Evolutionary conservation across 2,888 invertebrate species (phyloP), one percentile per base, ranked within the genome.

Genomic region (Cyrtodaria siliqua): DNA sequence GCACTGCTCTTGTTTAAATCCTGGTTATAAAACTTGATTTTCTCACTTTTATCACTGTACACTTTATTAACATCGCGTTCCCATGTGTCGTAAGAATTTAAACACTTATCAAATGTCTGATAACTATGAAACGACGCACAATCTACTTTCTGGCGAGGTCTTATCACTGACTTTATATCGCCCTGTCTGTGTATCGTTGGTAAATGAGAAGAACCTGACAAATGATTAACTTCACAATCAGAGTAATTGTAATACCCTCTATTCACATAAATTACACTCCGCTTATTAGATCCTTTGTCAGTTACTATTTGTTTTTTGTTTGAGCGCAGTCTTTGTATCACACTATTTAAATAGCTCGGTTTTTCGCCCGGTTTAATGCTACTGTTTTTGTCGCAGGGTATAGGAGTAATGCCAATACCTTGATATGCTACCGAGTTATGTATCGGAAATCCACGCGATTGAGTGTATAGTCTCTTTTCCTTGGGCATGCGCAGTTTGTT

Each of bases 401-500:
- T 42, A 63, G 53, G 42, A 53, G 42, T 16, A 26, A 20, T 63
- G 63, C 63, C 63, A 63, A 53, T 63, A 42, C 24, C 12, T 33
- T 12, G 33, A 33, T 33, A 33, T 12, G 24, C 29, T 53, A 26
- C 26, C 40, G 63, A 18, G 53, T 16, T 63, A 20, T 16, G 44
- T 44, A 70, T 70, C 40, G 69, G 69, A 62, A 62, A 62, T 62
- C 33, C 33, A 20, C 49, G 62, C 6, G 49, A 42, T 62, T 49
- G 56, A n/a, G 47, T 47, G 40, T 60, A 44, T 18, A 44, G 27
- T 49, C 53, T 38, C n/a, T 44, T 9, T 29, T 44, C 59, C 26
- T 24, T 55, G 42, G 64, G 23, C 63, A 60, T 63, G 56, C 73
- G 73, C 69, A 78, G 72, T 49, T 52, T 47, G 44, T 73, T 77